These are phyloP conservation scores for Aelia acuminata DNA, from an alignment of 2,888 invertebrate species.

Conservation along the genomic window DNA sequence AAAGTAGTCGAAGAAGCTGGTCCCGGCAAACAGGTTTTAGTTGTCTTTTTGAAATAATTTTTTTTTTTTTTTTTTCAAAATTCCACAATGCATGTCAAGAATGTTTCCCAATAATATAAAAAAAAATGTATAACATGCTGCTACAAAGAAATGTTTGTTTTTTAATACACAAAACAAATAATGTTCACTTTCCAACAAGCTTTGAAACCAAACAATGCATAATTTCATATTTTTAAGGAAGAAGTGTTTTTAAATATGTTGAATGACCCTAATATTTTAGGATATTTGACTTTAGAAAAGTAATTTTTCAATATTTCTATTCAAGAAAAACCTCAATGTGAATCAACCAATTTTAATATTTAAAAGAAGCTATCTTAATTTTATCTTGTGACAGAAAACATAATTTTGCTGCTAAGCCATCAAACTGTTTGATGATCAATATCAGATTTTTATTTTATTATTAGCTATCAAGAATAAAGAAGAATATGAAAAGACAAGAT, in stretches of 20 bases:
- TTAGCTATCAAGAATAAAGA: too few species aligned
- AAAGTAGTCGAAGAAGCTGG: conserved; percentile 76
- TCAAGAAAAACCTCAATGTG: background rate
- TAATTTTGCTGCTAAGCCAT: too few species aligned
- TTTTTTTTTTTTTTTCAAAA: background rate
- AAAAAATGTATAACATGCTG: background rate
- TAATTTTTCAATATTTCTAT: background rate
- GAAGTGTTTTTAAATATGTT: background rate
- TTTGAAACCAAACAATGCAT: background rate
- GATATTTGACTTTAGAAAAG: background rate
- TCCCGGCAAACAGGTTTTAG: conserved; percentile 66
- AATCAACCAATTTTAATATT: background rate
- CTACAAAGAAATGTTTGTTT: background rate
- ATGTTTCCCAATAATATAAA: conserved; percentile 52
- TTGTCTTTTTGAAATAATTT: conserved; percentile 54
- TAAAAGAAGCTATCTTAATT: background rate
- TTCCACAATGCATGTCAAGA: conserved; percentile 47
- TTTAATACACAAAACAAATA: background rate
- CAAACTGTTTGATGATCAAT: too few species aligned
- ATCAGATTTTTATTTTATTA: too few species aligned
- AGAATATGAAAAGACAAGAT: too few species aligned
- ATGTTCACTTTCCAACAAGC: background rate
- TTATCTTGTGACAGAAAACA: too few species aligned
- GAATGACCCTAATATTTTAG: background rate
- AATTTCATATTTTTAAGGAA: background rate